Percentiles rank a stretch among this genome's conserved stretches.
These are phyloP conservation scores for Hyperoplus lanceolatus DNA, from an alignment of 2,797 vertebrate species.

Conservation along the genomic window DNA sequence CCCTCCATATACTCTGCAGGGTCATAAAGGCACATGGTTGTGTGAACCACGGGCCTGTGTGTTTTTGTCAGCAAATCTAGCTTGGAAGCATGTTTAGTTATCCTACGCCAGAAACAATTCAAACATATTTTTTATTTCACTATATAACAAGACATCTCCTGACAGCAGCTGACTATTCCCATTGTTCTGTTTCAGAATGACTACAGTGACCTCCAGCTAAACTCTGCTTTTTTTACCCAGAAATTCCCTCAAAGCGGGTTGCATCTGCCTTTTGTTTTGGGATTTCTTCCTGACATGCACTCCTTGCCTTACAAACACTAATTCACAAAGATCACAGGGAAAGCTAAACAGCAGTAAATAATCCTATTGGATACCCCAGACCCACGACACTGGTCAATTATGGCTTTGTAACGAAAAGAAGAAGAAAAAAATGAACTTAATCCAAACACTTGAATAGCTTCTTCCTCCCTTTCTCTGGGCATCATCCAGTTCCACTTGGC, in stretches of 20 bases:
- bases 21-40: slow-evolving; percentile 20
- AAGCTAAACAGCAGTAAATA: slow-evolving; percentile 65
- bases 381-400: slow-evolving; percentile 73
- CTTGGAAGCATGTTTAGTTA: slow-evolving; percentile 47
- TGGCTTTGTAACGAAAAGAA: slow-evolving; percentile 60
- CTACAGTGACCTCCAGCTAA: slow-evolving; percentile 57
- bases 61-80: slow-evolving; percentile 43
- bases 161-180: slow-evolving; percentile 60
- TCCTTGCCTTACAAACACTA: slow-evolving; percentile 61
- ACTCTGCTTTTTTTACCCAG: slow-evolving; percentile 50
- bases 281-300: slow-evolving; percentile 47
- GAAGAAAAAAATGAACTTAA: slow-evolving; percentile 31
- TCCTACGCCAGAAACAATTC: slow-evolving; percentile 47
- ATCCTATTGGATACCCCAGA: slow-evolving; percentile 65
- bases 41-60: slow-evolving; percentile 13
- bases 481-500: slow-evolving; percentile 71
- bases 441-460: slow-evolving; percentile 64
- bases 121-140: slow-evolving; percentile 41
- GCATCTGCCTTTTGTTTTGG: slow-evolving; percentile 64
- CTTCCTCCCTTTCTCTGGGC: slow-evolving; percentile 66
- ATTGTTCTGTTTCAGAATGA: slow-evolving; percentile 58
- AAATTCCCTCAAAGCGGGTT: slow-evolving; percentile 34
- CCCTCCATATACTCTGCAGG: not conserved
- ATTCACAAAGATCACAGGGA: slow-evolving; percentile 66
- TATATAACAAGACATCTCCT: slow-evolving; percentile 64